Base-by-base conservation (phyloP, 2,797 vertebrate species). In the Dendrocincla fuliginosa region DNA sequence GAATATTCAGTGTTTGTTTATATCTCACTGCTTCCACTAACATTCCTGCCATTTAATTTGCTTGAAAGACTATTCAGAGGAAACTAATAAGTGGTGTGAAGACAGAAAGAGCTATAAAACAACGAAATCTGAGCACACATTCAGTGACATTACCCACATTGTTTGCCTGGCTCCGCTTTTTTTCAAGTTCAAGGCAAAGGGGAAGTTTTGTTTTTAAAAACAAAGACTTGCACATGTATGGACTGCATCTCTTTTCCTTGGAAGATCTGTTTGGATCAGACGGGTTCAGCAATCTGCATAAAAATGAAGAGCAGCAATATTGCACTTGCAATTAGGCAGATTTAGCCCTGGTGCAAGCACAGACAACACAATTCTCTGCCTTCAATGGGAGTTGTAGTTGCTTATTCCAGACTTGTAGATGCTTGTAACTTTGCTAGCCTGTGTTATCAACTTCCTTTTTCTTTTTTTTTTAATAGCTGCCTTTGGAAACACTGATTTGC, bases 1-100 rank as follows among this genome's bases (percentile, higher is more conserved):
- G 82, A 96, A 96, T 95, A 96, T 92, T 96, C 95, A 93, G 53
- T 84, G 84, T 95, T 95, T 94, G 93, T 95, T 95, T 96, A 91
- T 85, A 65, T 96, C 87, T 93, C 64, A 6, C 69, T 61, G 78
- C 78, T 96, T 95, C 79, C 89, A 85, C 92, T 83, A 92, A 63
- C 84, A 65, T 85, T 95, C 78, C 84, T 93, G 89, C 73, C n/a
- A 27, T 94, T 95, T 92, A 93, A 93, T 94, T 95, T 91, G 78
- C 87, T 93, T 94, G 82, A 90, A 93, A 93, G 78, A 78, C 71
- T 75, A 71, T 90, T 95, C 81, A 87, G 84, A 94, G 84, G 87
- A 93, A 96, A 80, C 64, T 53, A 95, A 75, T 74, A 93, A 41
- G 53, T 80, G 89, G 76, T 42, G 69, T 3, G n/a, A 93, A 81